Conservation (phyloP, 2,113 vertebrate species). For the Arvicanthis niloticus region DNA sequence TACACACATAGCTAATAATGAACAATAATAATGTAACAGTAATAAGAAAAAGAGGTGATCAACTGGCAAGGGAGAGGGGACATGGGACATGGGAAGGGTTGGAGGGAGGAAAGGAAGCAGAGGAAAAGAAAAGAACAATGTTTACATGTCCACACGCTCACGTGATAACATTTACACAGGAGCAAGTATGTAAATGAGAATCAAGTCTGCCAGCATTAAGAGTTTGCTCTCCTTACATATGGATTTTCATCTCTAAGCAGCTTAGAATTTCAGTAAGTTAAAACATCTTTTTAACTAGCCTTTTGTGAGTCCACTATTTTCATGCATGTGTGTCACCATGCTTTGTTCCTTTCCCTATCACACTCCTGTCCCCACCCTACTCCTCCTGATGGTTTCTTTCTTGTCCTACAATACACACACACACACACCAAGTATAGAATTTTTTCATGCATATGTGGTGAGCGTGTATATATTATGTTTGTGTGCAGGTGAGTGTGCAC, state of each 20-base stretch:
- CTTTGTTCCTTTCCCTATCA: neutral
- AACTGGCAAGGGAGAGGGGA: neutral
- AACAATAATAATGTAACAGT: neutral
- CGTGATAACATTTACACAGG: neutral
- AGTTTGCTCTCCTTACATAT: neutral
- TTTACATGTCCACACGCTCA: neutral
- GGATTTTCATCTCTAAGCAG: neutral
- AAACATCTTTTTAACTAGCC: neutral
- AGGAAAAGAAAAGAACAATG: neutral
- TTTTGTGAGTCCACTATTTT: neutral
- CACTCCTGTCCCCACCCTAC: neutral
- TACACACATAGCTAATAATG: neutral
- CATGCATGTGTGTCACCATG: neutral
- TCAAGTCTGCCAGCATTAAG: neutral
- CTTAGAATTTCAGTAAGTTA: conserved; percentile 17
- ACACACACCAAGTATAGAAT: neutral
- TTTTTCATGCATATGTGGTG: neutral
- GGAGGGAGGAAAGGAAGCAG: neutral
- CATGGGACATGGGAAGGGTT: neutral
- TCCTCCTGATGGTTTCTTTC: neutral
- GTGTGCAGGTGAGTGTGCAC: neutral
- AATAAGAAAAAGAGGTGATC: neutral
- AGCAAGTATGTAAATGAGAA: neutral
- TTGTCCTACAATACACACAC: neutral
- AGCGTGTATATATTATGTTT: neutral